Evolutionary conservation across 2,888 invertebrate genomes (phyloP).

Genomic region (Caenorhabditis sp.): DNA sequence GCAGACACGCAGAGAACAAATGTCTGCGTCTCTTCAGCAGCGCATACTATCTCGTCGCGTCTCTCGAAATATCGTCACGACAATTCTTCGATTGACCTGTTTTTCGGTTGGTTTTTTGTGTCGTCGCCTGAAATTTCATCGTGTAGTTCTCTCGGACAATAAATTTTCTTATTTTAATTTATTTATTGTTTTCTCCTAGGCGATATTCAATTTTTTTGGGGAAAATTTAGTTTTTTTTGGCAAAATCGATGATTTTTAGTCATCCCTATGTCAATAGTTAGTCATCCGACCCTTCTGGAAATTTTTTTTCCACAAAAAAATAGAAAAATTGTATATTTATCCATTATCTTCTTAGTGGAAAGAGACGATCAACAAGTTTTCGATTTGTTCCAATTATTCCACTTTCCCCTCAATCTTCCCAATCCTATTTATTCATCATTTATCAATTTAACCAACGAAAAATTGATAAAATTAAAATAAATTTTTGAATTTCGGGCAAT

Average conservation of each 20-base stretch:
- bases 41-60: neutral
- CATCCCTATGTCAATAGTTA: neutral
- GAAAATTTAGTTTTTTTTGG: neutral
- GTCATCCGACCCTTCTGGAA: neutral
- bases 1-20: neutral
- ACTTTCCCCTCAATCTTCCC: conserved; percentile 37
- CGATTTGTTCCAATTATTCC: conserved; percentile 41
- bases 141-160: neutral
- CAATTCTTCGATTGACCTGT: neutral
- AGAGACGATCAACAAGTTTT: conserved; percentile 24
- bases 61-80: neutral
- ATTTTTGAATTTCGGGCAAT: neutral
- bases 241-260: neutral
- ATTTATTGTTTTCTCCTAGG: neutral
- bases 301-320: no score
- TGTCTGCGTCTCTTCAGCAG: neutral
- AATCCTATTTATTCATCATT: neutral
- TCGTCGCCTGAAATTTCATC: neutral
- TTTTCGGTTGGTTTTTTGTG: neutral
- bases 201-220: neutral
- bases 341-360: neutral
- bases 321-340: no score
- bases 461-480: no score
- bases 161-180: neutral
- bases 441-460: neutral